Conservation (phyloP, 2,113 vertebrate genomes). For the human region DNA sequence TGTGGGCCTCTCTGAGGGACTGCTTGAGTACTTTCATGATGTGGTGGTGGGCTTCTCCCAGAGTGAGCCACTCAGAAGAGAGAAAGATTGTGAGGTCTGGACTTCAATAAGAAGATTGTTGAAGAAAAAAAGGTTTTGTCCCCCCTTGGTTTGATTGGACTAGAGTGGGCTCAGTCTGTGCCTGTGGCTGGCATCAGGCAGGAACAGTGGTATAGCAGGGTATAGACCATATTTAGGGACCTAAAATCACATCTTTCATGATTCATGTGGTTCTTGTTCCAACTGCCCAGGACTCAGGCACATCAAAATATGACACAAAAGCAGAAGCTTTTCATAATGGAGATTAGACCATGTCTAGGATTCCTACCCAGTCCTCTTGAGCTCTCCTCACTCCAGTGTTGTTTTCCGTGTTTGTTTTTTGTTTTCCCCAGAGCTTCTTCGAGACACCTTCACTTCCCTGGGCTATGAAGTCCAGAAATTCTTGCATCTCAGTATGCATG, state of each 20-base stretch:
- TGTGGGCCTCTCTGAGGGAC: neutral
- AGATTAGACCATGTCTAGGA: neutral
- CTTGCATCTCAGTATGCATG: constrained; percentile 68
- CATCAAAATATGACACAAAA: neutral
- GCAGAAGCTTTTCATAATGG: neutral
- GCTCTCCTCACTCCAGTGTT: constrained; percentile 27
- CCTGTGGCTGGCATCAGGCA: neutral
- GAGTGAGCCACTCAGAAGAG: neutral
- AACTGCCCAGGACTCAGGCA: neutral
- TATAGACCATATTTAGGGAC: neutral
- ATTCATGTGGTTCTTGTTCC: neutral
- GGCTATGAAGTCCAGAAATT: constrained; percentile 83
- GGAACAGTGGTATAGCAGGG: neutral
- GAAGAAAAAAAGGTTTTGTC: too few relatives aligned
- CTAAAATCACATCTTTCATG: neutral
- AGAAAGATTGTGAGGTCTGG: neutral
- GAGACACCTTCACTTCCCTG: constrained; percentile 85
- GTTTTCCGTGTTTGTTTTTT: constrained; percentile 56
- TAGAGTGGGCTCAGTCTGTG: too few relatives aligned
- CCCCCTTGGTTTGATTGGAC: too few relatives aligned
- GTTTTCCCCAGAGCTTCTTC: constrained; percentile 84
- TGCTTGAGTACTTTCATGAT: neutral
- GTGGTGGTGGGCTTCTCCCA: neutral
- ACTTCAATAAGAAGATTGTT: too few relatives aligned
- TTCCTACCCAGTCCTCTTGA: neutral